These are phyloP conservation scores for Dicyrtomina minuta DNA, from an alignment of 2,888 invertebrate species.

Conservation along the genomic window DNA sequence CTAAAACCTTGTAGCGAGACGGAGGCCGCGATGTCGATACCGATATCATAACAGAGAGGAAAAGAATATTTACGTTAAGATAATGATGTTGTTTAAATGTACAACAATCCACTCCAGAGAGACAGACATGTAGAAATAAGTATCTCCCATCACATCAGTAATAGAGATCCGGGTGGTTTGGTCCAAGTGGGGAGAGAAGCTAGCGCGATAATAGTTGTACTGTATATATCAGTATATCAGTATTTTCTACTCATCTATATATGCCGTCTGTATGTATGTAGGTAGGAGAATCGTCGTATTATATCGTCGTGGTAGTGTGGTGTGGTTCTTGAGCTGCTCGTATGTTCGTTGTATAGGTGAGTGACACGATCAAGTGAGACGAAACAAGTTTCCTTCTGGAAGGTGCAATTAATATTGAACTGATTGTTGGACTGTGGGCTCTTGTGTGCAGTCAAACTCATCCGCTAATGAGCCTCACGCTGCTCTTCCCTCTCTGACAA, in stretches of 20 bases:
- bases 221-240: too few species aligned
- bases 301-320: too few species aligned
- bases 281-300: too few species aligned
- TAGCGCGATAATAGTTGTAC: neutral
- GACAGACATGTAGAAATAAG: neutral
- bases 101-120: neutral
- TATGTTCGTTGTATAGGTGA: slow-evolving; percentile 3
- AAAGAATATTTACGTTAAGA: neutral
- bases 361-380: slow-evolving; percentile 17
- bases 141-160: neutral
- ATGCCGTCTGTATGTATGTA: too few species aligned
- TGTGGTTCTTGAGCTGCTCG: too few species aligned
- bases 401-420: slow-evolving; percentile 38
- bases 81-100: slow-evolving; percentile 10
- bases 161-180: slow-evolving; percentile 4
- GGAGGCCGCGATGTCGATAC: too few species aligned
- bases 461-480: slow-evolving; percentile 32
- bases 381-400: slow-evolving; percentile 34
- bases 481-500: neutral
- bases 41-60: neutral
- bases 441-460: neutral
- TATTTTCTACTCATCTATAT: too few species aligned
- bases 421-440: slow-evolving; percentile 23
- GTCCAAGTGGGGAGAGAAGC: neutral
- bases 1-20: too few species aligned